A percentile compares a stretch with the other conserved stretches of the same genome.
Conservation (phyloP, 2,888 invertebrate genomes). For the Synergus itoensis region DNA sequence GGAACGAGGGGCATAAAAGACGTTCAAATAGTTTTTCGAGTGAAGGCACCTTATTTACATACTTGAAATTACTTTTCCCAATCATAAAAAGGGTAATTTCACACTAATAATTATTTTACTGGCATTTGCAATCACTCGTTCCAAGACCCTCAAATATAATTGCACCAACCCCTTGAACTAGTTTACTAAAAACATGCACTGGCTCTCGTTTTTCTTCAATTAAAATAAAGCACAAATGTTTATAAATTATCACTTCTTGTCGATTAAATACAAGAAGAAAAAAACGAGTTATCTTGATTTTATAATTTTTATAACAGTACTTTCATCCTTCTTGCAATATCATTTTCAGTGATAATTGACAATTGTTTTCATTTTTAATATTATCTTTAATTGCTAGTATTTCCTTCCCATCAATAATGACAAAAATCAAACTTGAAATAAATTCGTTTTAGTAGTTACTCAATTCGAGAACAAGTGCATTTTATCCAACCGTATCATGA, state of each 20-base stretch:
- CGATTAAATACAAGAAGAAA: not conserved
- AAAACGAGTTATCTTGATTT: not conserved
- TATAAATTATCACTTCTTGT: no score
- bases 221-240: not conserved
- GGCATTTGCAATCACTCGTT: not conserved
- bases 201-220: slow-evolving; percentile 7
- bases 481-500: not conserved
- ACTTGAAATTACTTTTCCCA: not conserved
- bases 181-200: slow-evolving; percentile 18
- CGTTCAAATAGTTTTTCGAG: not conserved
- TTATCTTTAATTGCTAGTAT: slow-evolving; percentile 14
- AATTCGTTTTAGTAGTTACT: not conserved
- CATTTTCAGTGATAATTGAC: slow-evolving; percentile 30
- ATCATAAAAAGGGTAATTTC: not conserved
- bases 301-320: not conserved
- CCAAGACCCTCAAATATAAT: not conserved
- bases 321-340: not conserved
- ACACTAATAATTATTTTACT: not conserved
- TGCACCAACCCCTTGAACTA: not conserved
- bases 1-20: not conserved
- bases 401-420: not conserved
- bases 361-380: slow-evolving; percentile 10
- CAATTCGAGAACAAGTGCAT: slow-evolving; percentile 34
- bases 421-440: not conserved
- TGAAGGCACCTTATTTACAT: not conserved